Conservation (phyloP, 2,797 vertebrate genomes). For the Salmo trutta region DNA sequence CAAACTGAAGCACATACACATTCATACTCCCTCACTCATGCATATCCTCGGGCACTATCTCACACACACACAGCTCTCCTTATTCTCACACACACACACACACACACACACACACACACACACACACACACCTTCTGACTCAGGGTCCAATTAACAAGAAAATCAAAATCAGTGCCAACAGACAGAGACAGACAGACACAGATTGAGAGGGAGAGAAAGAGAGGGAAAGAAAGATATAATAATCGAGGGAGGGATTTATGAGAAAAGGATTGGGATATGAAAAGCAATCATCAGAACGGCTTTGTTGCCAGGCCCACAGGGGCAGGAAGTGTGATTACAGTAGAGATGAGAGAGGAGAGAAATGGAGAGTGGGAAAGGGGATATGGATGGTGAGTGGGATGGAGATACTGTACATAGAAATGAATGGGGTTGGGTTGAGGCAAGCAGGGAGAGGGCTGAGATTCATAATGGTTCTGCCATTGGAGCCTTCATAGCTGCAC, state of each 20-base stretch:
- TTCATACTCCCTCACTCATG: background rate
- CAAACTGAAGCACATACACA: background rate
- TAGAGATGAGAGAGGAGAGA: background rate
- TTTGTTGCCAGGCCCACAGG: constrained; percentile 14
- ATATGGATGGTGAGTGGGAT: background rate
- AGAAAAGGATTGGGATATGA: constrained; percentile 1
- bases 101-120: background rate
- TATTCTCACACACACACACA: background rate
- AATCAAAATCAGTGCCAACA: background rate
- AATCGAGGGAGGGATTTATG: background rate
- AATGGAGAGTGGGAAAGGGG: background rate
- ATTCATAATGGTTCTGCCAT: background rate
- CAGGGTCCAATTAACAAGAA: background rate
- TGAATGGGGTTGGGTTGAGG: too few species aligned
- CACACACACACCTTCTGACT: background rate
- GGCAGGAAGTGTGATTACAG: constrained; percentile 4
- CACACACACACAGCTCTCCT: background rate
- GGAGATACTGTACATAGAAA: background rate
- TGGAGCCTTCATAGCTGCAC: background rate
- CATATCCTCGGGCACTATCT: too few species aligned
- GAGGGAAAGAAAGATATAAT: background rate
- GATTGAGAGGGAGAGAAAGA: too few species aligned
- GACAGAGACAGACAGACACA: too few species aligned
- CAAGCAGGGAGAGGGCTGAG: background rate
- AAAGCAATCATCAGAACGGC: constrained; percentile 12